Percentiles rank a stretch among this genome's conserved stretches.
Conservation (phyloP, 2,888 invertebrate genomes). For the Sylvicola fuscatus region DNA sequence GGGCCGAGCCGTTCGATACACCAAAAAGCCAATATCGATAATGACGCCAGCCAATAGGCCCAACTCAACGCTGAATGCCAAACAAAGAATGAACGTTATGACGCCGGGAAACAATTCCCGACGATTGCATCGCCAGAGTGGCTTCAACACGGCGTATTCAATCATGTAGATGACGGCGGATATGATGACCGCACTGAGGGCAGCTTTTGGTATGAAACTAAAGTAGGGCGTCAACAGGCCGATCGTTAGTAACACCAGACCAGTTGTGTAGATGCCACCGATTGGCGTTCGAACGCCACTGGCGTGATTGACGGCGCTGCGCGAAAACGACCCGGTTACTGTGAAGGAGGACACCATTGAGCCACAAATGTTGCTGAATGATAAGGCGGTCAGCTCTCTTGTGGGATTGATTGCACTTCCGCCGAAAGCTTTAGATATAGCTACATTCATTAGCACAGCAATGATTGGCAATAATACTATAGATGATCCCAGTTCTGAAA, state of each 20-base stretch:
- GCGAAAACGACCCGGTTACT: constrained; percentile 71
- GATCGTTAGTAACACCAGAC: constrained; percentile 63
- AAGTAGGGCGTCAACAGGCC: constrained; percentile 75
- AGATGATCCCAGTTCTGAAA: constrained; percentile 63
- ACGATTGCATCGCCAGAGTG: constrained; percentile 67
- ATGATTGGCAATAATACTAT: constrained; percentile 74
- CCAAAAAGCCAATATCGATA: constrained; percentile 52
- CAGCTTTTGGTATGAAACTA: constrained; percentile 73
- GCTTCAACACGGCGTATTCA: constrained; percentile 70
- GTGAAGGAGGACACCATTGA: constrained; percentile 83
- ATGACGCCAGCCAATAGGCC: constrained; percentile 69
- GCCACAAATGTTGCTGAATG: constrained; percentile 66
- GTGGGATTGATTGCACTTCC: constrained; percentile 72
- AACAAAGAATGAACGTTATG: constrained; percentile 64
- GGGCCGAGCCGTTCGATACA: constrained; percentile 67
- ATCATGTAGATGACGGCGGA: constrained; percentile 92
- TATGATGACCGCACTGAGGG: constrained; percentile 81
- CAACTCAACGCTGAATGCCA: constrained; percentile 65
- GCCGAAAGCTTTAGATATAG: constrained; percentile 87
- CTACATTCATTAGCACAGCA: constrained; percentile 81
- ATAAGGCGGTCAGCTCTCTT: constrained; percentile 73
- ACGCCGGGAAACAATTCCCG: constrained; percentile 62
- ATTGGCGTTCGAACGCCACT: constrained; percentile 80
- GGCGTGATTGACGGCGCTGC: constrained; percentile 88
- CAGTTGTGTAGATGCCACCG: constrained; percentile 55